These are phyloP conservation scores for Cantharis lateralis DNA, from an alignment of 2,888 invertebrate genomes.

Conservation along the genomic window DNA sequence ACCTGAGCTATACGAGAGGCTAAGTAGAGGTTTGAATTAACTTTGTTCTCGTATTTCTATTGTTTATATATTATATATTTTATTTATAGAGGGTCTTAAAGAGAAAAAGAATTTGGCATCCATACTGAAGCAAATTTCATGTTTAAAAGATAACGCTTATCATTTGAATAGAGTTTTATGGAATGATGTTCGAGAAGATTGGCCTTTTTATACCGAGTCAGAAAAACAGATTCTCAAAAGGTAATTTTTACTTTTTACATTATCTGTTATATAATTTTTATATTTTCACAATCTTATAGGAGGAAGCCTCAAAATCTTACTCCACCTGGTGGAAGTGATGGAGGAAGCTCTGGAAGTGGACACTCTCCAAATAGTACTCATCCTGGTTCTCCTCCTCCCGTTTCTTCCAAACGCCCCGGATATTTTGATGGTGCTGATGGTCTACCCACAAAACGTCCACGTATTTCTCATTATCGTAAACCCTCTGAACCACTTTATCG, in stretches of 20 bases:
- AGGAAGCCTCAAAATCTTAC: constrained; percentile 91
- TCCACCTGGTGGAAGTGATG: constrained; percentile 85
- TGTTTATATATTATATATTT: constrained; percentile 8
- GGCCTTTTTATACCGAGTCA: constrained; percentile 92
- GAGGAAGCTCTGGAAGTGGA: constrained; percentile 75
- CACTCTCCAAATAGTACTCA: constrained; percentile 79
- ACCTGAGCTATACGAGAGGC: constrained; percentile 82
- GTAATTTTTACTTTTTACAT: constrained; percentile 50
- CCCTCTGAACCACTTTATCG: constrained; percentile 56
- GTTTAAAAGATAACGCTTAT: constrained; percentile 86
- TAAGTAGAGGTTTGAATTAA: constrained; percentile 72
- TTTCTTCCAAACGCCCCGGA: constrained; percentile 64
- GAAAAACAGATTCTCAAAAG: constrained; percentile 87
- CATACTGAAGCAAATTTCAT: constrained; percentile 80
- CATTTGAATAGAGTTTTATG: constrained; percentile 85
- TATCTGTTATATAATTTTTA: not conserved
- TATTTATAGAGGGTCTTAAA: constrained; percentile 78
- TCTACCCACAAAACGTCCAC: constrained; percentile 74
- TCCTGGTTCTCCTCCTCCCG: constrained; percentile 68
- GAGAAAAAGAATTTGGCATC: constrained; percentile 78
- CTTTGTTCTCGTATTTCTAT: not conserved
- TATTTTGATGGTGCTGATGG: constrained; percentile 65
- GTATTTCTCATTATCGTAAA: constrained; percentile 84
- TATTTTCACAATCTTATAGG: constrained; percentile 56
- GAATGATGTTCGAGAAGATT: constrained; percentile 92